Evolutionary conservation across 2,797 vertebrate species (phyloP).

Genomic region (Darevskia mixta): DNA sequence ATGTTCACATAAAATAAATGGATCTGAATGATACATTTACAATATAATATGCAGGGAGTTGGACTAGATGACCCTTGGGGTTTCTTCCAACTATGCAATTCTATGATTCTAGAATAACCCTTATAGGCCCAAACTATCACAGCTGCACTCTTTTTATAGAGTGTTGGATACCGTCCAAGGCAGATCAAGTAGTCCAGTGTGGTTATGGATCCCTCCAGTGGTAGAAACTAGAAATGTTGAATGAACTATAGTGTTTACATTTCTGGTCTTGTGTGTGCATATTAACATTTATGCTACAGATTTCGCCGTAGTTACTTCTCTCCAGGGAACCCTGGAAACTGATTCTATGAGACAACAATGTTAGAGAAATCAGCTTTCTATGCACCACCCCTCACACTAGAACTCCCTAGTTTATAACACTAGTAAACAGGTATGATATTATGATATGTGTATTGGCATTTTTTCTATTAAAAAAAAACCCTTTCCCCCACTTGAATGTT

Average conservation of each 20-base stretch:
- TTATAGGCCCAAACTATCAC: not conserved
- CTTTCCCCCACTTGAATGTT: no score
- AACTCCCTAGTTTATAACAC: no score
- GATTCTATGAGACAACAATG: not conserved
- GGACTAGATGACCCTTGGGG: no score
- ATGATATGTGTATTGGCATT: no score
- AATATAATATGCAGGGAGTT: no score
- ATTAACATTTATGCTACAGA: not conserved
- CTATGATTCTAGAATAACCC: not conserved
- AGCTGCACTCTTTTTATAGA: not conserved
- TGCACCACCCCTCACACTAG: not conserved
- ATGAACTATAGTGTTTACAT: not conserved
- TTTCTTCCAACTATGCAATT: no score
- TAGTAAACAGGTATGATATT: no score
- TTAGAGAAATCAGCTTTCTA: not conserved
- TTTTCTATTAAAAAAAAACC: no score
- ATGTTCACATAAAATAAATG: no score
- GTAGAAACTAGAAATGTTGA: not conserved
- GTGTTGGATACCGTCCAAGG: not conserved
- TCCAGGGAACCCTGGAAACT: not conserved
- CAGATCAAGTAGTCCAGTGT: not conserved
- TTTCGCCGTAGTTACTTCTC: not conserved
- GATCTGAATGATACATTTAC: not conserved
- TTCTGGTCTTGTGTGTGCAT: not conserved
- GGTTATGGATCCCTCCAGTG: constrained; percentile 8